Conservation (phyloP, 2,797 vertebrate species). For the Poeciliopsis presidionis region DNA sequence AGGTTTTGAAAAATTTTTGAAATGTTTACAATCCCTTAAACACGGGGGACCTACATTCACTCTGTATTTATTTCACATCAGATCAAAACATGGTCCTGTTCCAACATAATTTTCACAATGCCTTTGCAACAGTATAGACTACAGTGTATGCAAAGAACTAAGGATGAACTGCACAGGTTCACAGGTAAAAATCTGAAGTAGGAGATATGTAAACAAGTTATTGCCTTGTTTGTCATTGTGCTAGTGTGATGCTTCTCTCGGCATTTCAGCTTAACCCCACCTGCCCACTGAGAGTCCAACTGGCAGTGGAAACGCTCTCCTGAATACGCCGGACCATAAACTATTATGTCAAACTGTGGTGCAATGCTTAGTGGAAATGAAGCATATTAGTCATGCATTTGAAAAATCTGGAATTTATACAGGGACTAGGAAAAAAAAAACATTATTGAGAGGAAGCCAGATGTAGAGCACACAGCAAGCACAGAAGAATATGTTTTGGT, state of each 20-base stretch:
- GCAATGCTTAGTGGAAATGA: no score
- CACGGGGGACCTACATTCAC: slow-evolving; percentile 6
- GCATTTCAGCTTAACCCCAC: not conserved
- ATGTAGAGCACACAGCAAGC: not conserved
- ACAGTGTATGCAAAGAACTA: not conserved
- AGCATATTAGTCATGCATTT: not conserved
- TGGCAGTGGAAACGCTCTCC: not conserved
- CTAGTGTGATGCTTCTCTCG: no score
- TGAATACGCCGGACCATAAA: no score
- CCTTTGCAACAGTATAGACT: not conserved
- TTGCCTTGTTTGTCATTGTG: no score
- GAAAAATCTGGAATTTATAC: not conserved
- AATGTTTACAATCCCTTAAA: slow-evolving; percentile 37
- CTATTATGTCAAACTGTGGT: no score
- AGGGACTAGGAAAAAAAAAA: not conserved
- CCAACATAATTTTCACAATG: not conserved
- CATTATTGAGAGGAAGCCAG: not conserved
- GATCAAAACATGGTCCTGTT: not conserved
- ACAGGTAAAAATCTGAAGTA: no score
- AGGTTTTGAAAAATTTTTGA: not conserved
- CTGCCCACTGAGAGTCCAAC: not conserved
- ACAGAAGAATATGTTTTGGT: not conserved
- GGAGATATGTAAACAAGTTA: no score
- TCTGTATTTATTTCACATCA: not conserved
- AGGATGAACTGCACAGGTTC: not conserved